Evolutionary conservation across 1,140 invertebrate species (phyloP).

Genomic region (Chymomyza costata): DNA sequence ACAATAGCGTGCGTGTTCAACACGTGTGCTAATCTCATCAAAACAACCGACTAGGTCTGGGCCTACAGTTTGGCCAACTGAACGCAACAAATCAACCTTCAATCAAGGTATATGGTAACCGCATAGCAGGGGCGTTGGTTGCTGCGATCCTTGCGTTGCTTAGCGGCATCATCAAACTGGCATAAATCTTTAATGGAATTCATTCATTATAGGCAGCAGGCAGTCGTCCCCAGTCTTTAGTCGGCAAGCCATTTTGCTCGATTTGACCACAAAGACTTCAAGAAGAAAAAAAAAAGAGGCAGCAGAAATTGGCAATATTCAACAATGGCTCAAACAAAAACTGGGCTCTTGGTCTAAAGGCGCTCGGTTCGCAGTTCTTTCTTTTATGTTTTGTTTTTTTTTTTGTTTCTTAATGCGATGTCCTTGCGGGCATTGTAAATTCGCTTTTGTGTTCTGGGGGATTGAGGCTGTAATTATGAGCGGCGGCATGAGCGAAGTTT

Average conservation of each 20-base stretch:
- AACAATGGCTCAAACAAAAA: constrained; percentile 38
- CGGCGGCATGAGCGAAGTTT: constrained; percentile 34
- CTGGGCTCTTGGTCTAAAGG: constrained; percentile 15
- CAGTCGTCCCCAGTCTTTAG: too few species aligned
- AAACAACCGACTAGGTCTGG: constrained; percentile 39
- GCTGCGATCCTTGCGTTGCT: constrained; percentile 44
- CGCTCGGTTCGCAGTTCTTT: too few species aligned
- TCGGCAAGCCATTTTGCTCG: constrained; percentile 7
- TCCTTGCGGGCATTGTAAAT: constrained; percentile 64
- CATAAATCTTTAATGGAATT: constrained; percentile 75
- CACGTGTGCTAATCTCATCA: constrained; percentile 74
- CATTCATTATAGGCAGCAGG: constrained; percentile 69
- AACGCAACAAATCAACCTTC: constrained; percentile 73
- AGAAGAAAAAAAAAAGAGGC: constrained; percentile 7
- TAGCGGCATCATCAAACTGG: constrained; percentile 73
- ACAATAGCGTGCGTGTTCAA: constrained; percentile 66
- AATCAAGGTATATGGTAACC: constrained; percentile 52
- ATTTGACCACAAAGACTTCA: constrained; percentile 37
- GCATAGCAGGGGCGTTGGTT: constrained; percentile 29
- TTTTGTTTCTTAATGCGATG: constrained; percentile 14
- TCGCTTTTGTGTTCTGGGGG: constrained; percentile 29
- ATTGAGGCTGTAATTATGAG: constrained; percentile 48
- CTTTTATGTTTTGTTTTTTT: constrained; percentile 9
- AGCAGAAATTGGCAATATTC: constrained; percentile 23
- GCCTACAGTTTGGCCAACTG: constrained; percentile 38